Base-by-base conservation (phyloP, 2,888 invertebrate genomes). In the Lasioglossum vierecki region DNA sequence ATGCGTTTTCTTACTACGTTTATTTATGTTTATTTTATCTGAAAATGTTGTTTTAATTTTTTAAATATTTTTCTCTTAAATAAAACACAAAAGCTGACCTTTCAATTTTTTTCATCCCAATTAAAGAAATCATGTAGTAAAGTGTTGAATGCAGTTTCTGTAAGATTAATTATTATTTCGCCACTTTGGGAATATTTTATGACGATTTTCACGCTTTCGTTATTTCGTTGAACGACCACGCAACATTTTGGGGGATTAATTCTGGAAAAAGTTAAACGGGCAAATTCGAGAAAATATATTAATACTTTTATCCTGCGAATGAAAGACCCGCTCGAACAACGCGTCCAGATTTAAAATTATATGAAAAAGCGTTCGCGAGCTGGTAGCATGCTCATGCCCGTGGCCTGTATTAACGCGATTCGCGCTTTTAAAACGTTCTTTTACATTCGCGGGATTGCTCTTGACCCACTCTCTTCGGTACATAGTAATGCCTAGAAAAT, bases 391-490 rank as follows among this genome's bases (percentile, higher is more conserved):
- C 35, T 68, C 79, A 53, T 46, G 35, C 44, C 44, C 53, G 57
- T 66, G 76, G 72, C 35, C 63, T n/a, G 71, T 39, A 80, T 85
- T 80, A 79, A 68, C 76, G 49, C 80, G 82, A 84, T 75, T 75
- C 78, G 63, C 79, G 81, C 70, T 79, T 86, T 74, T 74, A 49
- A 84, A 84, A 66, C 76, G 70, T 82, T 87, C 79, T 82, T 80
- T 76, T 71, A 78, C 76, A 79, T 74, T 63, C 72, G 77, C 72
- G 71, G 79, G 81, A 79, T 85, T 49, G 78, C 82, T 83, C 84
- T 86, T 86, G 84, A 88, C 88, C 88, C 82, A 85, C 85, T 88
- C 87, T 87, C 79, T 73, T 46, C 74, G 76, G 68, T 79, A 71
- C 80, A 74, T 76, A 81, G 74, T 82, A 80, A 88, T 71, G 82